phyloP scores from a whole-genome alignment of 2,888 invertebrate species.

The Mylabris sibirica region DNA sequence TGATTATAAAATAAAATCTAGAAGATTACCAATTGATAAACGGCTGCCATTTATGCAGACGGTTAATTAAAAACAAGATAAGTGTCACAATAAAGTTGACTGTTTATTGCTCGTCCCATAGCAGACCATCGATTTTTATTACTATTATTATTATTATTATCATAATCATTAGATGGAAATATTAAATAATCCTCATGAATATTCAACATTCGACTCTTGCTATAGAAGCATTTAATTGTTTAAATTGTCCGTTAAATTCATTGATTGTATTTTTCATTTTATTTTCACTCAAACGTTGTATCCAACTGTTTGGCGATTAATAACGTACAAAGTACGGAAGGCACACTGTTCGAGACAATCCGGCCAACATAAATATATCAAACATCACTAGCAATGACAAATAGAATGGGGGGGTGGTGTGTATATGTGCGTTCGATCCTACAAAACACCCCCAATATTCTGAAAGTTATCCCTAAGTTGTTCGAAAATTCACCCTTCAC shows the following conservation, averaged over 20 bases:
- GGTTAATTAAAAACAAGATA: constrained; percentile 11
- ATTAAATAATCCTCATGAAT: background rate
- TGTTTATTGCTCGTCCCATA: constrained; percentile 6
- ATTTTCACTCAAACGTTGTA: background rate
- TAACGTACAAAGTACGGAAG: constrained; percentile 45
- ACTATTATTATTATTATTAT: background rate
- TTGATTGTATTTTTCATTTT: background rate
- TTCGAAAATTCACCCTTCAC: constrained; percentile 31
- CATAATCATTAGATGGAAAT: background rate
- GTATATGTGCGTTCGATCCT: constrained; percentile 27
- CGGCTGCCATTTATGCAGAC: background rate
- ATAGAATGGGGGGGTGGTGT: constrained; percentile 54
- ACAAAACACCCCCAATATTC: constrained; percentile 14
- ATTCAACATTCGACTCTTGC: background rate
- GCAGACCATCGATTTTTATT: constrained; percentile 2
- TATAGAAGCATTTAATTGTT: background rate
- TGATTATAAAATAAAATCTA: background rate
- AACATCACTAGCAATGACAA: constrained; percentile 60
- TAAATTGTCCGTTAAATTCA: background rate
- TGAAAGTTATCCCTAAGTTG: constrained; percentile 30
- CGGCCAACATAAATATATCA: constrained; percentile 60
- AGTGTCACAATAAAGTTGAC: background rate
- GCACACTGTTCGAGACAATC: constrained; percentile 58
- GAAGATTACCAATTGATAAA: background rate
- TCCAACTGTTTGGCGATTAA: constrained; percentile 45